Base-by-base conservation (phyloP, 2,797 vertebrate species). In the Rhadinocentrus ornatus region DNA sequence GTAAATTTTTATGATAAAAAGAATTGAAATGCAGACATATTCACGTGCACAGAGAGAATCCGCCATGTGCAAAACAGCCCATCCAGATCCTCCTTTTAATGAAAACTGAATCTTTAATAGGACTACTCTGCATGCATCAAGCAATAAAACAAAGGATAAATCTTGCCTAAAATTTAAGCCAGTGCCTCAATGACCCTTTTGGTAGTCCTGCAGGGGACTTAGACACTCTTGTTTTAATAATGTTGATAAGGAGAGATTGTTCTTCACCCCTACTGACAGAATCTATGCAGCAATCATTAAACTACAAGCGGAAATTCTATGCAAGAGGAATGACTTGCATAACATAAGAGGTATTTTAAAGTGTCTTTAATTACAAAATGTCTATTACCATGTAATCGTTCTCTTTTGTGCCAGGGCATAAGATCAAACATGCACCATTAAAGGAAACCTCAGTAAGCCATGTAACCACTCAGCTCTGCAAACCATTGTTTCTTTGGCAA, bases 401-500 rank as follows among this genome's bases (percentile, higher is more conserved):
- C 66, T 84, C 66, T 56, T 75, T 87, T 83, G 71, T 81, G 73
- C 73, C 69, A 67, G 81, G 79, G 72, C 82, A 89, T 80, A 69
- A 68, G 83, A 77, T 92, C 88, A 88, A 83, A 84, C 69, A 77
- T 63, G 75, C 46, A 66, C 73, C 63, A 86, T 89, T 83, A 88
- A 83, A 78, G 67, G 58, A 81, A 69, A 85, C 66, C 73, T 63
- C 37, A 56, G 20, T 65, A 53, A 77, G 48, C 32, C 71, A 71
- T 62, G 71, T 62, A 69, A 79, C 62, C 55, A 65, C 59, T 86
- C 72, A 67, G 71, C 61, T 65, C 70, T 74, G 68, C 71, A 81
- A 88, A 82, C 62, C 41, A 65, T 60, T 55, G 52, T 57, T 69
- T 53, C 44, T 75, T 66, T 71, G 31, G 72, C 74, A 57, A 69